Conservation (phyloP, 2,888 invertebrate genomes). For the Dicyrtomina minuta region DNA sequence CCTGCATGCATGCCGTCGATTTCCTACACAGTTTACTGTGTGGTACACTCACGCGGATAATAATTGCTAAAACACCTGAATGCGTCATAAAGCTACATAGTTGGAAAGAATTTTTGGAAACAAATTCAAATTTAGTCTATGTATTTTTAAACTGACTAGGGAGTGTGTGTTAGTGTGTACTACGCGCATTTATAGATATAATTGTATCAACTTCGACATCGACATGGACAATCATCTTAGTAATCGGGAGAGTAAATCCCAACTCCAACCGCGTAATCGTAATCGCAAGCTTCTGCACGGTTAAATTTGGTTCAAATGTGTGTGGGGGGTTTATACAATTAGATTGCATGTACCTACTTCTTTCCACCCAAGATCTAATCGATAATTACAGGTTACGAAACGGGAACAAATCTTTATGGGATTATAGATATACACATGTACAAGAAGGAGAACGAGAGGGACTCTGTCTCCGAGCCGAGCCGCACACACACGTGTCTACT, state of each 20-base stretch:
- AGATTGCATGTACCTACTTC: neutral
- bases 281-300: no score
- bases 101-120: slow-evolving; percentile 2
- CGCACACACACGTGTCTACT: neutral
- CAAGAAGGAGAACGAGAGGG: no score
- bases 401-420: no score
- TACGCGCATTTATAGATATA: neutral
- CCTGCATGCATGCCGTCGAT: no score
- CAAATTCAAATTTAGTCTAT: neutral
- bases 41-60: neutral
- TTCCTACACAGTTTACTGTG: no score
- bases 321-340: neutral
- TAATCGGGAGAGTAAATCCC: no score
- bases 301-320: neutral
- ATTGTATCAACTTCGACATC: no score
- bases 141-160: no score
- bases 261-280: no score
- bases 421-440: no score
- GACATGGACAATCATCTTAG: no score
- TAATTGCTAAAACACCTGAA: slow-evolving; percentile 33
- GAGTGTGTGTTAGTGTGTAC: neutral
- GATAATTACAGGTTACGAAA: slow-evolving; percentile 22
- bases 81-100: slow-evolving; percentile 24
- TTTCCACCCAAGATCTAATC: slow-evolving; percentile 23
- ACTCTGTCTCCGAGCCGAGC: no score